Conservation (phyloP, 1,140 invertebrate species). For the Drosophila setifemur region DNA sequence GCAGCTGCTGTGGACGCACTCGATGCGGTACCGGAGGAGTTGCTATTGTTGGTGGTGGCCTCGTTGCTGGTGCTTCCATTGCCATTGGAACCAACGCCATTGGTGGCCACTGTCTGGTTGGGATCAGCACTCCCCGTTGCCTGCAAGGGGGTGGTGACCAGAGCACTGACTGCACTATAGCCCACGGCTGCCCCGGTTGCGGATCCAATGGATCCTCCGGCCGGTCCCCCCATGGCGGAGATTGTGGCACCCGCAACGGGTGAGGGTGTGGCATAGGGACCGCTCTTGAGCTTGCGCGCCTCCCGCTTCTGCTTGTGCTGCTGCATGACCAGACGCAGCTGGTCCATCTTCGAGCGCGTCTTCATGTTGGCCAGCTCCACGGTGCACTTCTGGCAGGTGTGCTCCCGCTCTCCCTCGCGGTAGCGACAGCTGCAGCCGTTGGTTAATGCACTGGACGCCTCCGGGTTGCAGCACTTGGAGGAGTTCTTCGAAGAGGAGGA, state of each 20-base stretch:
- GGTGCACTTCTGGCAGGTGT: slow-evolving; percentile 82
- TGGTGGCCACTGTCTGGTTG: no score
- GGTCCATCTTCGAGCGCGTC: slow-evolving; percentile 92
- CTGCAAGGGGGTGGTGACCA: slow-evolving; percentile 35
- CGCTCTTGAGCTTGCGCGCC: slow-evolving; percentile 89
- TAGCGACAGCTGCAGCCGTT: slow-evolving; percentile 73
- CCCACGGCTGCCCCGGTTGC: slow-evolving; percentile 15
- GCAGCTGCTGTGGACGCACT: slow-evolving; percentile 3
- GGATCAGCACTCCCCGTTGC: no score
- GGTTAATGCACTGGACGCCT: slow-evolving; percentile 1
- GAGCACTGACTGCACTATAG: slow-evolving; percentile 52
- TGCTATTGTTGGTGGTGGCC: slow-evolving; percentile 6
- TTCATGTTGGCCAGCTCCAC: slow-evolving; percentile 88
- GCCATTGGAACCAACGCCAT: no score
- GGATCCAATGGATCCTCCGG: neutral
- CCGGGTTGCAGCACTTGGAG: slow-evolving; percentile 8
- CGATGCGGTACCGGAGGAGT: slow-evolving; percentile 5
- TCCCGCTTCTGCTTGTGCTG: slow-evolving; percentile 91
- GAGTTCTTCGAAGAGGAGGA: slow-evolving; percentile 5
- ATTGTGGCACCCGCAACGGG: no score
- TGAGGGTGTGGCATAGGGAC: slow-evolving; percentile 85
- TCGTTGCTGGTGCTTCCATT: neutral
- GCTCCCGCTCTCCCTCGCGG: slow-evolving; percentile 56
- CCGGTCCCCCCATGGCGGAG: neutral
- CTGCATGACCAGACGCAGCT: slow-evolving; percentile 93